Conservation (phyloP, 2,113 vertebrate genomes). For the Cyanistes caeruleus region DNA sequence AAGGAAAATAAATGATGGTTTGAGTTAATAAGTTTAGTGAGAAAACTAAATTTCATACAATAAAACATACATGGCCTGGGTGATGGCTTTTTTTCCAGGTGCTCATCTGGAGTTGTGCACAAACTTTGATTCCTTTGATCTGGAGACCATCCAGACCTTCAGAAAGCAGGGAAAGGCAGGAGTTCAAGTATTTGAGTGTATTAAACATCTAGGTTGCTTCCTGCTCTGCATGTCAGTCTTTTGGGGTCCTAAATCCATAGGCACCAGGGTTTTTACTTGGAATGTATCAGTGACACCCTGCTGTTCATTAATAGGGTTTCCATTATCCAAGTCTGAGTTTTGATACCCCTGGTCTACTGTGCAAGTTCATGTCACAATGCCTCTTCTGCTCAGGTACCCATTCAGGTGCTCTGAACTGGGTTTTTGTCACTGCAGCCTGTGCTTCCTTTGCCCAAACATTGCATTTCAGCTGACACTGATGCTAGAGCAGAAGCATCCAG, state of each 20-base stretch:
- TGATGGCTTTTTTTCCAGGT: background rate
- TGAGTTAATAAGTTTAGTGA: background rate
- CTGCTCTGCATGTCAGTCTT: background rate
- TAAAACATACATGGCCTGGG: background rate
- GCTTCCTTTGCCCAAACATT: background rate
- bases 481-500: background rate
- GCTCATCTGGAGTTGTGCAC: background rate
- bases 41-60: background rate
- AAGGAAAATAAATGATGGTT: background rate
- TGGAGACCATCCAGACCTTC: background rate
- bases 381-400: background rate
- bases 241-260: background rate
- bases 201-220: background rate
- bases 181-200: fast-evolving
- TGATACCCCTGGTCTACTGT: background rate
- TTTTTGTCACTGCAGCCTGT: background rate
- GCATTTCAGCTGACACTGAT: background rate
- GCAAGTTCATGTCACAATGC: background rate
- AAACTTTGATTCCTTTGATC: background rate
- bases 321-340: background rate
- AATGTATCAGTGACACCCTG: background rate
- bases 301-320: background rate
- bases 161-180: background rate
- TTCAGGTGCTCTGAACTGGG: background rate
- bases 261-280: background rate